phyloP scores from a whole-genome alignment of 1,140 invertebrate species.

The Drosophila insularis region DNA sequence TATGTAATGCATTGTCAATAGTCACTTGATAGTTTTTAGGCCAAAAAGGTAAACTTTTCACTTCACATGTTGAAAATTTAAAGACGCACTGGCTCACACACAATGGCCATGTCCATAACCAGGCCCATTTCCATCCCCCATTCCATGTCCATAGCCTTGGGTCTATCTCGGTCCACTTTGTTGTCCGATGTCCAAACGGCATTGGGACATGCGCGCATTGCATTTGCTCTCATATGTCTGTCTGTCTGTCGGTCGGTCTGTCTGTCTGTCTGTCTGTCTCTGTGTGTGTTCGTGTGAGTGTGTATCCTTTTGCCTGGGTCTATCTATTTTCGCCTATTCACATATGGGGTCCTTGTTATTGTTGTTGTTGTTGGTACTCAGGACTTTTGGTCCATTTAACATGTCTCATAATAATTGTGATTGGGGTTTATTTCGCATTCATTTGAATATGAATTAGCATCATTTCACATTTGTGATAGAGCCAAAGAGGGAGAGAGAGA shows the following conservation, averaged over 20 bases:
- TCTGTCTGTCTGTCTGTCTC: not conserved
- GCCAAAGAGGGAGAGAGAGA: not conserved
- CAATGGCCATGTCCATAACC: not conserved
- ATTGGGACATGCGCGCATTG: constrained; percentile 69
- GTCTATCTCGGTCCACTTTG: constrained; percentile 52
- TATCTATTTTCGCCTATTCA: not conserved
- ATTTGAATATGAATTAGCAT: constrained; percentile 82
- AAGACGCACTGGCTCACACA: not conserved
- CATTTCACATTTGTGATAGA: constrained; percentile 55
- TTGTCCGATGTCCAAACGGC: constrained; percentile 53
- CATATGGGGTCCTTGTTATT: constrained; percentile 21
- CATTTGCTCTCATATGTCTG: constrained; percentile 30
- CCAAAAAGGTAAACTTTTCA: not conserved
- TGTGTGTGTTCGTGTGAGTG: not conserved
- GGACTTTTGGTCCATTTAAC: constrained; percentile 82
- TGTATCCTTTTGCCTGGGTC: constrained; percentile 7
- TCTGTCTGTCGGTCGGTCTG: no score
- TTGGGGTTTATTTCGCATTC: constrained; percentile 81
- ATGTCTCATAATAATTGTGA: constrained; percentile 82
- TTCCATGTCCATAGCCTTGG: constrained; percentile 16
- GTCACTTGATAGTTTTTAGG: no score
- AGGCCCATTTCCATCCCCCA: no score
- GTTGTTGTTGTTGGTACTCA: constrained; percentile 58
- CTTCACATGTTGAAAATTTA: not conserved
- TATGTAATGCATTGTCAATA: no score